phyloP scores from a whole-genome alignment of 1,140 invertebrate genomes.

The Trichoplusia ni region DNA sequence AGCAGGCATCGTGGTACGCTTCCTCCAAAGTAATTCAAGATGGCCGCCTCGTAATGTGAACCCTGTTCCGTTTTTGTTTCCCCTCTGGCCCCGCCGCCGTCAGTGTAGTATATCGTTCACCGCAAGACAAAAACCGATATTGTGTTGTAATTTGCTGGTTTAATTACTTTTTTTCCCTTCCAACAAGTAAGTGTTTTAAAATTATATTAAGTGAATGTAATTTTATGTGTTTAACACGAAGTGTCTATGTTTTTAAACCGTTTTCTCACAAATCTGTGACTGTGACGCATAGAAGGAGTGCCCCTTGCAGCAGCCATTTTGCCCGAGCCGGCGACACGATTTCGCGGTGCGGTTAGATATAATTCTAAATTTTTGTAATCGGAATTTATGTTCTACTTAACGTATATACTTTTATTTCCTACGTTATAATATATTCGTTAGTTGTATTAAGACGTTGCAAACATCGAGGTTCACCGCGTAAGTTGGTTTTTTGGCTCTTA shows the following conservation, averaged over 20 bases:
- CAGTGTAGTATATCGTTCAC: slow-evolving; percentile 81
- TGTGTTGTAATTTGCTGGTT: slow-evolving; percentile 80
- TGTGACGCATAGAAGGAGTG: slow-evolving; percentile 82
- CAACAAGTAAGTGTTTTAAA: slow-evolving; percentile 79
- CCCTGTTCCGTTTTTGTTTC: slow-evolving; percentile 80
- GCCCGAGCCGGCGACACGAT: slow-evolving; percentile 80
- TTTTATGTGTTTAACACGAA: slow-evolving; percentile 57
- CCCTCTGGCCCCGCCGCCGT: slow-evolving; percentile 80
- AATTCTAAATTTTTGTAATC: slow-evolving; percentile 51
- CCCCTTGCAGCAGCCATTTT: slow-evolving; percentile 81
- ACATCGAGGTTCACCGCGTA: slow-evolving; percentile 26
- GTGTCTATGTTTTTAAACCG: slow-evolving; percentile 54
- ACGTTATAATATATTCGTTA: not conserved
- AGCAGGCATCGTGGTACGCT: slow-evolving; percentile 8
- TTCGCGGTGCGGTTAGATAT: slow-evolving; percentile 66
- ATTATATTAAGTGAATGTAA: slow-evolving; percentile 63
- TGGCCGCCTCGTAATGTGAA: slow-evolving; percentile 71
- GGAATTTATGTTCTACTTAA: slow-evolving; percentile 26
- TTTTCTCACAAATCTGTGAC: slow-evolving; percentile 65
- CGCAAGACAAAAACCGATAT: slow-evolving; percentile 80
- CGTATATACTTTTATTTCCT: not conserved
- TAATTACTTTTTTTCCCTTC: slow-evolving; percentile 81
- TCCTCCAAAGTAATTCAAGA: slow-evolving; percentile 50
- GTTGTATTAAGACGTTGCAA: not conserved
- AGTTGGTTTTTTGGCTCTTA: slow-evolving; percentile 41